A percentile compares a stretch with the other conserved stretches of the same genome.
phyloP scores from a whole-genome alignment of 1,140 invertebrate genomes.

The Whitmania pigra region DNA sequence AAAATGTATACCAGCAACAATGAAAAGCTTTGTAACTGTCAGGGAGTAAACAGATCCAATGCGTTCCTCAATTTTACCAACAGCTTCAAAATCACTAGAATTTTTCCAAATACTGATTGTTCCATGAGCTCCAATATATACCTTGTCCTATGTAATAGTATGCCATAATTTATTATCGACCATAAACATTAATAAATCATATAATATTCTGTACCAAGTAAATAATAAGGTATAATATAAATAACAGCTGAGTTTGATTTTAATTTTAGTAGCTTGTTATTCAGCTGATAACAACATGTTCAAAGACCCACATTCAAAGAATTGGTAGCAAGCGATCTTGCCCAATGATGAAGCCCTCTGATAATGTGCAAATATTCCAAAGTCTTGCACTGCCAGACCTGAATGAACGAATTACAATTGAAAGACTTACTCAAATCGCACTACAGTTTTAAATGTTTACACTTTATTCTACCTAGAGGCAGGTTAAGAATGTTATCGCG shows the following conservation, averaged over 20 bases:
- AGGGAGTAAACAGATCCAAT: conserved; percentile 37
- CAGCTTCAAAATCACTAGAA: conserved; percentile 30
- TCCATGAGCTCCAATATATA: conserved; percentile 38
- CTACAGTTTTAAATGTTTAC: neutral
- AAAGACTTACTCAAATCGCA: conserved; percentile 4
- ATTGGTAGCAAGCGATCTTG: conserved; percentile 31
- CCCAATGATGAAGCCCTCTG: conserved; percentile 35
- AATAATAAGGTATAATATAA: neutral
- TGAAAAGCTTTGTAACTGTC: conserved; percentile 31
- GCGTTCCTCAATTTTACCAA: conserved; percentile 33
- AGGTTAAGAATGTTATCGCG: neutral
- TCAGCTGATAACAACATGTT: too few relatives aligned
- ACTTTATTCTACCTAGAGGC: neutral
- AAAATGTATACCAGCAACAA: conserved; percentile 32
- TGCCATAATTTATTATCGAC: neutral
- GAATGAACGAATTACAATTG: conserved; percentile 14
- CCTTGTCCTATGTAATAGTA: conserved; percentile 30
- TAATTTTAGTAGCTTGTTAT: too few relatives aligned
- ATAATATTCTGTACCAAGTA: neutral
- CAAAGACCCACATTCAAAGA: conserved; percentile 28
- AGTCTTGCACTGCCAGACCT: conserved; percentile 34
- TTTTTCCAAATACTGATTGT: conserved; percentile 36
- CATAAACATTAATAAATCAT: conserved; percentile 1
- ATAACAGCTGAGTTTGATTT: neutral
- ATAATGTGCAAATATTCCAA: conserved; percentile 31